Base-by-base conservation (phyloP, 2,888 invertebrate species). In the Volucella bombylans region DNA sequence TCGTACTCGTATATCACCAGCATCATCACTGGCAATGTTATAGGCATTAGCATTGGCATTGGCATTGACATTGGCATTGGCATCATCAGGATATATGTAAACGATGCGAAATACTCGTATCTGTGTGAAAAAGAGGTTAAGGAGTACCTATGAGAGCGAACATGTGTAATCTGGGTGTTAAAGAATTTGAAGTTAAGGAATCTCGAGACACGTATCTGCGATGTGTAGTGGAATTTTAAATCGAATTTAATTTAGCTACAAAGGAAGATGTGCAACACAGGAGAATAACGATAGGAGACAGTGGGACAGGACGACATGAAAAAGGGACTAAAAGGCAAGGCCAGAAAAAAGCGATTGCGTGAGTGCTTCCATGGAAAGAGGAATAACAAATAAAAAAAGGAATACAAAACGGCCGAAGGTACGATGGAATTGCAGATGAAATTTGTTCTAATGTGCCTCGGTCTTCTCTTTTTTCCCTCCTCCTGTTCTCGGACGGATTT, bases 101-200 rank as follows among this genome's bases (percentile, higher is more conserved):
- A 23, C 23, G 23, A 4, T 69, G 78, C 72, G 23, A 81, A 47
- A 85, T n/a, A n/a, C n/a, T n/a, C n/a, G n/a, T 85, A 77, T 85
- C 80, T 85, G 80, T 47, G 81, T 79, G 69, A 76, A 76, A 23
- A 23, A 23, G 80, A 80, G 85, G 85, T 85, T 85, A 85, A 85
- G 81, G 85, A 23, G n/a, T n/a, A n/a, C n/a, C 80, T 85, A 85
- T 85, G 85, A 76, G 81, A 85, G 85, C 67, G 85, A 85, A 85
- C 85, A 85, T 77, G 80, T 85, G 85, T 85, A 85, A 85, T 85
- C 85, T 80, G 85, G 85, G 85, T 85, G 85, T 85, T 81, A 85
- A 81, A 57, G 85, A 85, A 81, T 85, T 80, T 77, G 43, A 81
- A 81, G 65, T 76, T 65, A 57, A 76, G 57, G 69, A 79, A 71